Conservation (phyloP, 2,797 vertebrate species). For the Pangasius sanitwongsei region DNA sequence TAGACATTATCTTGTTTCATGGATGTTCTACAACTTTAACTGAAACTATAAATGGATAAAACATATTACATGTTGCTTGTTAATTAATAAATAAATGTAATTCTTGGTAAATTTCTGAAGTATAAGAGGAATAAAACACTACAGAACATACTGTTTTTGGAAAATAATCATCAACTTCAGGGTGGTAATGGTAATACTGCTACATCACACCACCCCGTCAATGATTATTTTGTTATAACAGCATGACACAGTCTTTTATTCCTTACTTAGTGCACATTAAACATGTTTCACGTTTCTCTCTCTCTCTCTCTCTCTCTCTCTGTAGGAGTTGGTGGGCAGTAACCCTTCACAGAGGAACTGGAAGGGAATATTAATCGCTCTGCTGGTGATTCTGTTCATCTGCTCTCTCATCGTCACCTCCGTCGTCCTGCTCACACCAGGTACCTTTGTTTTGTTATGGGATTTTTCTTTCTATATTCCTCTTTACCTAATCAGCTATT, state of each 20-base stretch:
- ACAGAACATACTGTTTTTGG: no score
- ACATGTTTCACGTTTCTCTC: background rate
- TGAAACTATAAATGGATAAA: background rate
- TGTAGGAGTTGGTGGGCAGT: constrained; percentile 95
- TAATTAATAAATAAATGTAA: background rate
- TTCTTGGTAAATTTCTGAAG: background rate
- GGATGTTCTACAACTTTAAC: background rate
- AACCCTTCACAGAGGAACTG: constrained; percentile 98
- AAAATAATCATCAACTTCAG: background rate
- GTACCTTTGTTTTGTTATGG: constrained; percentile 62
- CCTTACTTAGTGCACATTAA: background rate
- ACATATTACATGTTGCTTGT: background rate
- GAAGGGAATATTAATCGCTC: constrained; percentile 97
- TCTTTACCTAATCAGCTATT: background rate
- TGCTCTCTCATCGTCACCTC: constrained; percentile 98
- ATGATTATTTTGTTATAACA: background rate
- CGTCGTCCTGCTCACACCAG: constrained; percentile 97
- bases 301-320: constrained; percentile 28
- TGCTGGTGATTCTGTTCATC: constrained; percentile 98
- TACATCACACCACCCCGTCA: background rate
- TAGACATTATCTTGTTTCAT: background rate
- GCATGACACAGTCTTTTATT: background rate
- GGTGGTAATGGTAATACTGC: background rate
- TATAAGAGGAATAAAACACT: background rate
- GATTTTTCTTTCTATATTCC: background rate